Evolutionary conservation across 2,888 invertebrate species (phyloP).

Genomic region (Cheilosia impressa): DNA sequence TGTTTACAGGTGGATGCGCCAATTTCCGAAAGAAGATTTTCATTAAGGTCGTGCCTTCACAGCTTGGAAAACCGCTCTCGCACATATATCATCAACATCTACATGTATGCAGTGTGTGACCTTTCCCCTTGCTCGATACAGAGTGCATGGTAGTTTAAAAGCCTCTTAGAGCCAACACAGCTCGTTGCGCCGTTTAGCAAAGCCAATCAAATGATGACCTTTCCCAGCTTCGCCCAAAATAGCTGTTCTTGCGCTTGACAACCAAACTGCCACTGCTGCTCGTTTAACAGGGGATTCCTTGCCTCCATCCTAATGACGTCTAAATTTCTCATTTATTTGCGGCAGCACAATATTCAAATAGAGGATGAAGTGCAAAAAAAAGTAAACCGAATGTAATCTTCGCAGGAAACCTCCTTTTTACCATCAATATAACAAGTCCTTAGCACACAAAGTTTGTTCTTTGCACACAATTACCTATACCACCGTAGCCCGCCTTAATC

Average conservation of each 20-base stretch:
- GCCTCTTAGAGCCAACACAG: neutral
- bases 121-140: too few relatives aligned
- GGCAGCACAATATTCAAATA: constrained; percentile 2
- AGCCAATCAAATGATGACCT: constrained; percentile 27
- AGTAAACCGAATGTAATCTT: constrained; percentile 12
- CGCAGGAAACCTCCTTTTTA: constrained; percentile 19
- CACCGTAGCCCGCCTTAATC: constrained; percentile 34
- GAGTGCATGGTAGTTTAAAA: too few relatives aligned
- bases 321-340: constrained; percentile 42
- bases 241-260: neutral
- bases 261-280: neutral
- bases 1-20: neutral
- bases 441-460: constrained; percentile 34
- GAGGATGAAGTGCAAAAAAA: neutral
- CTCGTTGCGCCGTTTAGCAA: neutral
- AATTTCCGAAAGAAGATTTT: neutral
- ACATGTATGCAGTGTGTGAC: too few relatives aligned
- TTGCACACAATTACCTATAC: constrained; percentile 49
- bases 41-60: neutral
- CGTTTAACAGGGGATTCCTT: neutral
- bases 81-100: too few relatives aligned
- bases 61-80: too few relatives aligned
- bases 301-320: constrained; percentile 29
- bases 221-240: neutral
- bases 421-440: constrained; percentile 43